A percentile compares a stretch with the other conserved stretches of the same genome.
These are phyloP conservation scores for Alloplasta piceator DNA, from an alignment of 2,888 invertebrate species.

Conservation along the genomic window DNA sequence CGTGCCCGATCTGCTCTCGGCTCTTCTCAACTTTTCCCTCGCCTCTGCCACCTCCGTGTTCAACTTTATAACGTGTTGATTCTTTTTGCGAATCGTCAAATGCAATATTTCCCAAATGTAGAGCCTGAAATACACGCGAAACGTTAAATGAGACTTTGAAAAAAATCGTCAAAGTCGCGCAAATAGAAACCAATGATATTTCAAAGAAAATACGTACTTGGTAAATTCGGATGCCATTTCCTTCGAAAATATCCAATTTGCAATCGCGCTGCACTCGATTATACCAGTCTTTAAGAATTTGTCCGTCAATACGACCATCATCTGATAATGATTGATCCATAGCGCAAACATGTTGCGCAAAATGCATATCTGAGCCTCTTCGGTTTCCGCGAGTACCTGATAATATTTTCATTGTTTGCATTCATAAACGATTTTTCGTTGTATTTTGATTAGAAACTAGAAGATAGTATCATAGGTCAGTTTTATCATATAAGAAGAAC, in stretches of 20 bases:
- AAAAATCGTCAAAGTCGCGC: background rate
- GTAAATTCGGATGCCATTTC: constrained; percentile 97
- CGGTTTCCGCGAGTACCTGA: constrained; percentile 94
- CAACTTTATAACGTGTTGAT: constrained; percentile 95
- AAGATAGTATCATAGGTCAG: background rate
- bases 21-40: constrained; percentile 93
- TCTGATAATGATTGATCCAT: constrained; percentile 98
- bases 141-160: background rate
- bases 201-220: constrained; percentile 82
- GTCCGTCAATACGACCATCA: constrained; percentile 98
- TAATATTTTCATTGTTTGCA: constrained; percentile 65
- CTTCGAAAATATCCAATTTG: constrained; percentile 98
- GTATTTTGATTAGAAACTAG: background rate
- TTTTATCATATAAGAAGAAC: background rate
- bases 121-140: constrained; percentile 85
- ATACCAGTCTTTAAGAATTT: constrained; percentile 99
- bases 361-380: constrained; percentile 97
- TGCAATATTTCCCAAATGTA: constrained; percentile 99
- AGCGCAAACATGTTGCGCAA: constrained; percentile 96
- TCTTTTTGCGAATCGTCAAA: constrained; percentile 98
- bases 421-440: background rate
- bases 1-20: constrained; percentile 91
- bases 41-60: constrained; percentile 92
- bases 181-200: constrained; percentile 2
- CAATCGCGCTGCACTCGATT: constrained; percentile 98